Percentiles rank a stretch among this genome's conserved stretches.
Conservation (phyloP, 2,888 invertebrate genomes). For the Thysanoteuthis rhombus region DNA sequence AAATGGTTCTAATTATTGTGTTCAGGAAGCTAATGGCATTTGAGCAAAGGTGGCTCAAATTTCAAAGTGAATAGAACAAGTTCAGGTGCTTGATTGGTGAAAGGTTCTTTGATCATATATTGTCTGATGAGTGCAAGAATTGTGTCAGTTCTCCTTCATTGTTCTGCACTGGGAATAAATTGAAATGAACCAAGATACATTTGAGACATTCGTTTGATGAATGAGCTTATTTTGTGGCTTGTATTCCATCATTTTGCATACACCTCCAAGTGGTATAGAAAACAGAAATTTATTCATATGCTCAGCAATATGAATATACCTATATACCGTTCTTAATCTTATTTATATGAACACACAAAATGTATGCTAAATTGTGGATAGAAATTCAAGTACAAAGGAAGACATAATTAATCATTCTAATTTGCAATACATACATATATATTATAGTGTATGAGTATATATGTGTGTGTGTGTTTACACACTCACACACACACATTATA, state of each 20-base stretch:
- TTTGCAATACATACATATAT: no score
- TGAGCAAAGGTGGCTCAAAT: not conserved
- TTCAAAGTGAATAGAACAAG: constrained; percentile 12
- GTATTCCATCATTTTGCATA: not conserved
- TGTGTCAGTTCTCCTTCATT: not conserved
- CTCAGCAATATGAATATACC: no score
- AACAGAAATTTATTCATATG: no score
- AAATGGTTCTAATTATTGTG: not conserved
- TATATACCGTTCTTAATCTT: no score
- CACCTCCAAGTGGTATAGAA: not conserved
- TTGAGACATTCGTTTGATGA: not conserved
- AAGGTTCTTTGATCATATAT: not conserved
- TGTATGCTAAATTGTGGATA: no score
- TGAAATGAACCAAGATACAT: not conserved
- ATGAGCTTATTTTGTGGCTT: no score
- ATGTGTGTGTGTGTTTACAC: not conserved
- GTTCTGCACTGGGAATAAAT: not conserved
- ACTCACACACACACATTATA: no score
- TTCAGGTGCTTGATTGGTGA: not conserved
- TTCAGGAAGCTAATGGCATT: not conserved
- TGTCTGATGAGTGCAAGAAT: not conserved
- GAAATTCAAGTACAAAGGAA: no score
- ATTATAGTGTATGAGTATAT: no score
- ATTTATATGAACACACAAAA: no score
- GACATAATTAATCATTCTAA: no score